phyloP scores from a whole-genome alignment of 1,140 invertebrate genomes.

The Trissolcus basalis region DNA sequence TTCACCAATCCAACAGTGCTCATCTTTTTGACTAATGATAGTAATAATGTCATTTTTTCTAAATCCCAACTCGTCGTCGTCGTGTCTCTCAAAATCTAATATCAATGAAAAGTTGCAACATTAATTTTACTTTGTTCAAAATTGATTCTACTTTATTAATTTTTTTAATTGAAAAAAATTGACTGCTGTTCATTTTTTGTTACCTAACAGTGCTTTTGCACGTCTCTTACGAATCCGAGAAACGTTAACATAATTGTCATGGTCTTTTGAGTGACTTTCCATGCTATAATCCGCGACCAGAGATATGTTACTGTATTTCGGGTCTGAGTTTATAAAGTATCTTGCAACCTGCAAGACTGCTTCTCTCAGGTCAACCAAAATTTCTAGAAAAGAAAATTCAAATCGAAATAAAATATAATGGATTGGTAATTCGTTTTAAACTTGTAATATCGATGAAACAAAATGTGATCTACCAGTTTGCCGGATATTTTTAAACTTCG shows the following conservation, averaged over 20 bases:
- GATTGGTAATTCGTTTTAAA: no score
- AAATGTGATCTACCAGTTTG: constrained; percentile 82
- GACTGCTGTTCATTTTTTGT: no score
- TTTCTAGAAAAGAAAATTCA: constrained; percentile 76
- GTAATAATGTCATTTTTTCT: constrained; percentile 98
- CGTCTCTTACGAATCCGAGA: constrained; percentile 90
- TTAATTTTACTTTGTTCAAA: no score
- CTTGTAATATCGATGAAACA: no score
- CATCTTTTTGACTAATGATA: constrained; percentile 98
- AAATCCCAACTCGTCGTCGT: constrained; percentile 99
- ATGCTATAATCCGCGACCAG: constrained; percentile 95
- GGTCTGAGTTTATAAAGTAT: constrained; percentile 90
- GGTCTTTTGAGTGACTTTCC: constrained; percentile 95
- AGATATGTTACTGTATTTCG: constrained; percentile 83
- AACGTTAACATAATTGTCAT: constrained; percentile 95
- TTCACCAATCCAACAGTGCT: constrained; percentile 99
- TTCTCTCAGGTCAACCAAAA: constrained; percentile 96
- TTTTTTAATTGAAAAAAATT: no score
- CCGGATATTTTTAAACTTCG: constrained; percentile 97
- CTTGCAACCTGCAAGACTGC: constrained; percentile 93
- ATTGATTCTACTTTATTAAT: no score
- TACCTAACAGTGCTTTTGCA: constrained; percentile 93
- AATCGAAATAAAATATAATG: no score
- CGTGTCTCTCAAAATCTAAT: constrained; percentile 96
- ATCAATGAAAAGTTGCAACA: neutral